phyloP scores from a whole-genome alignment of 2,113 vertebrate species.

The Callochromis pleurospilus region DNA sequence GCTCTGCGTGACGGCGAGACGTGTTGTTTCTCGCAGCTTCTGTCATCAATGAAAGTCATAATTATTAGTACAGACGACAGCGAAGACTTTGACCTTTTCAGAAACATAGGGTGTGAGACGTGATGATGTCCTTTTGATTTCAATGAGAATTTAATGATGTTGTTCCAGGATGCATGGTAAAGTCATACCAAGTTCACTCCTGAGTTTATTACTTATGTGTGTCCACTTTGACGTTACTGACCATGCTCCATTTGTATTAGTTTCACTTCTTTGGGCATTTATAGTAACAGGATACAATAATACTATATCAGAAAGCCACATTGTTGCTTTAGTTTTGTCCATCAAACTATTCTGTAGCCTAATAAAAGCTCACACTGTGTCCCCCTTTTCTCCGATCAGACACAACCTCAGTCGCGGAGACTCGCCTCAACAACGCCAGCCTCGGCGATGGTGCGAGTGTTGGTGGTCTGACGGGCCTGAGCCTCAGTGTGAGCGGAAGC shows the following conservation, averaged over 20 bases:
- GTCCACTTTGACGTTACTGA: not conserved
- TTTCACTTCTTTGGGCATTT: not conserved
- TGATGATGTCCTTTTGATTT: not conserved
- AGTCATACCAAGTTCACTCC: not conserved
- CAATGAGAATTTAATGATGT: not conserved
- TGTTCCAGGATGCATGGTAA: not conserved
- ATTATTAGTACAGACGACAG: not conserved
- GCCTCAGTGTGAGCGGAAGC: constrained; percentile 92
- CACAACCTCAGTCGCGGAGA: constrained; percentile 91
- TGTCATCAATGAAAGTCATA: not conserved
- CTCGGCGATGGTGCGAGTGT: constrained; percentile 91
- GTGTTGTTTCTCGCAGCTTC: constrained; percentile 1
- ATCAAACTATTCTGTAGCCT: not conserved
- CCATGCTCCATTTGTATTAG: not conserved
- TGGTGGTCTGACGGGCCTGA: constrained; percentile 87
- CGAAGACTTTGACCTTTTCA: not conserved
- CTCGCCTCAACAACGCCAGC: constrained; percentile 89
- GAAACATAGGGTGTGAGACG: not conserved
- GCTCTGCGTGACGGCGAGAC: not conserved
- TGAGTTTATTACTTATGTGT: not conserved
- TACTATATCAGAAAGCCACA: not conserved
- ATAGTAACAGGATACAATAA: not conserved
- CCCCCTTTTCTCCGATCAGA: constrained; percentile 59
- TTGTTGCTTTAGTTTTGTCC: not conserved
- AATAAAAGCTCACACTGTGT: not conserved